Percentiles rank a stretch among this genome's conserved stretches.
Conservation (phyloP, 2,888 invertebrate genomes). For the Polia nebulosa region DNA sequence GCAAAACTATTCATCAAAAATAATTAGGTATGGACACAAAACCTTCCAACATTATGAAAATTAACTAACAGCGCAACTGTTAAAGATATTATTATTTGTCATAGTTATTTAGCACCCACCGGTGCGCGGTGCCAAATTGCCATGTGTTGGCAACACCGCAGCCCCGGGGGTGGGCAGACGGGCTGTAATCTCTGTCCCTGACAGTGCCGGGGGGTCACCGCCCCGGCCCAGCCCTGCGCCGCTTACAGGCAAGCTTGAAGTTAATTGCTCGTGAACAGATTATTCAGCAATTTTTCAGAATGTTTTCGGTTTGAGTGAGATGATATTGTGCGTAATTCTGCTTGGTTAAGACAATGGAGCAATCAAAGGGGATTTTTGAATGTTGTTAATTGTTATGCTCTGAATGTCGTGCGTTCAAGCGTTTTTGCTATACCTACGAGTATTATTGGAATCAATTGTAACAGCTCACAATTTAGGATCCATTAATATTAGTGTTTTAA, state of each 20-base stretch:
- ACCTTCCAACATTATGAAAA: slow-evolving; percentile 50
- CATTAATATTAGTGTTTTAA: too few relatives aligned
- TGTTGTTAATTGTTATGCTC: slow-evolving; percentile 10
- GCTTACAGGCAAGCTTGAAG: slow-evolving; percentile 59
- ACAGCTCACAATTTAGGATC: too few relatives aligned
- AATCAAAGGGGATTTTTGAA: background rate
- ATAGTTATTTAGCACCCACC: slow-evolving; percentile 57
- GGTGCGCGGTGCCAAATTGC: slow-evolving; percentile 66
- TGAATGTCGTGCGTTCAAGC: too few relatives aligned
- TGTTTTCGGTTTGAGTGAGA: slow-evolving; percentile 42
- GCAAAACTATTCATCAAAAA: background rate
- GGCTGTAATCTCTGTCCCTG: slow-evolving; percentile 64
- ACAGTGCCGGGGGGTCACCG: slow-evolving; percentile 61
- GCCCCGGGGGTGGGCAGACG: slow-evolving; percentile 30
- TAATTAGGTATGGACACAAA: slow-evolving; percentile 21
- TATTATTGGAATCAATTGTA: too few relatives aligned
- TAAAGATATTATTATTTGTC: slow-evolving; percentile 65
- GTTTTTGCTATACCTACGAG: too few relatives aligned
- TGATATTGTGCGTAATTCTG: slow-evolving; percentile 26
- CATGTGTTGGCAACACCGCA: slow-evolving; percentile 64
- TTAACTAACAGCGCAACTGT: slow-evolving; percentile 50
- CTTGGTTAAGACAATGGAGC: slow-evolving; percentile 7
- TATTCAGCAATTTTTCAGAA: slow-evolving; percentile 68
- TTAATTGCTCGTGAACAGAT: slow-evolving; percentile 67
- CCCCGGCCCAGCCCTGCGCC: slow-evolving; percentile 44